These are phyloP conservation scores for Philonicus albiceps DNA, from an alignment of 2,888 invertebrate genomes.

Conservation along the genomic window DNA sequence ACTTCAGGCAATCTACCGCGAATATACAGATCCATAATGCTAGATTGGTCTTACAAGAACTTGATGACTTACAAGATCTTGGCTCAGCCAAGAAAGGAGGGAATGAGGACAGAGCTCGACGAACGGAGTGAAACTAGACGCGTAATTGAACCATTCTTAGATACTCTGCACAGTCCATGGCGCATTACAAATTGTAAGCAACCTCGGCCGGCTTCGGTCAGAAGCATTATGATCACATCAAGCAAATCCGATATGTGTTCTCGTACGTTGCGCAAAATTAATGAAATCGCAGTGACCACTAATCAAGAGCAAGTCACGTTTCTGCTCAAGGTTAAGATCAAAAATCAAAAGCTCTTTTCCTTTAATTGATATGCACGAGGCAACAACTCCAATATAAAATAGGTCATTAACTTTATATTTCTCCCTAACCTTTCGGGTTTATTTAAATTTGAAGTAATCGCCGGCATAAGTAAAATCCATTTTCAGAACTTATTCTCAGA, in stretches of 20 bases:
- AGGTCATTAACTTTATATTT: not conserved
- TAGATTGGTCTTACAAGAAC: not conserved
- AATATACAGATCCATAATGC: not conserved
- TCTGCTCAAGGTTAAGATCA: not conserved
- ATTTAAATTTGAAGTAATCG: not conserved
- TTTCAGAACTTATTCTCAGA: no score
- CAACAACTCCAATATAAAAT: not conserved
- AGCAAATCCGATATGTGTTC: not conserved
- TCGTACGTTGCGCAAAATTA: not conserved
- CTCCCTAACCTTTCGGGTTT: not conserved
- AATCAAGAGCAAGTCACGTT: not conserved
- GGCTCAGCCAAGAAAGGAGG: not conserved
- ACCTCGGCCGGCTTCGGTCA: not conserved
- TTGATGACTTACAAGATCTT: not conserved
- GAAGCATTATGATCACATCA: not conserved
- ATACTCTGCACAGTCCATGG: not conserved
- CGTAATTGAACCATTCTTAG: not conserved
- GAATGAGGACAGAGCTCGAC: not conserved
- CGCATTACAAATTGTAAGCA: not conserved
- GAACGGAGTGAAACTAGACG: not conserved
- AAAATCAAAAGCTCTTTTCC: not conserved
- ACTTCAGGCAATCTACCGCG: not conserved
- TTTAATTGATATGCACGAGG: not conserved
- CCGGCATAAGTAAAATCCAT: no score
- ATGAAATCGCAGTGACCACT: not conserved